These are phyloP conservation scores for Phalloptychus januarius DNA, from an alignment of 2,797 vertebrate genomes.

Conservation along the genomic window DNA sequence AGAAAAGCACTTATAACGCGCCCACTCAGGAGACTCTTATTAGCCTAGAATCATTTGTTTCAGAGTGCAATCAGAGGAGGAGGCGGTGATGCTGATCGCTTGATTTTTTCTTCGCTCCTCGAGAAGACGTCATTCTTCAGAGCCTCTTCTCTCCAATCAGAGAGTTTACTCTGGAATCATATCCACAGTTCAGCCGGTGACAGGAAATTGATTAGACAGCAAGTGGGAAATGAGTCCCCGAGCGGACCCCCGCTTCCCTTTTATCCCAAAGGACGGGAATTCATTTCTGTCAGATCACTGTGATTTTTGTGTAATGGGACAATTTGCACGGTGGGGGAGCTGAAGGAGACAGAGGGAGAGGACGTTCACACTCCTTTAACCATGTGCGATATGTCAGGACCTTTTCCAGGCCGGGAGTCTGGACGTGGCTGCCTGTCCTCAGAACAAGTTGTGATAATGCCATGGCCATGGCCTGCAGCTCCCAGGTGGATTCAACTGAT, in stretches of 20 bases:
- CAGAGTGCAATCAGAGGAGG: slow-evolving; percentile 6
- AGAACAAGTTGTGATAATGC: slow-evolving; percentile 33
- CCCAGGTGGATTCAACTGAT: slow-evolving; percentile 29
- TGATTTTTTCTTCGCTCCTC: slow-evolving; percentile 16
- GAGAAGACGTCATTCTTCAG: slow-evolving; percentile 10
- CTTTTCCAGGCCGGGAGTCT: neutral
- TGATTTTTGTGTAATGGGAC: slow-evolving; percentile 56
- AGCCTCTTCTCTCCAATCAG: slow-evolving; percentile 28
- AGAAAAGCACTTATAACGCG: neutral
- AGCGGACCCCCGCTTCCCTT: slow-evolving; percentile 27
- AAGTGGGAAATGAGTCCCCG: slow-evolving; percentile 39
- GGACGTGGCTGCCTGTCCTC: slow-evolving; percentile 23
- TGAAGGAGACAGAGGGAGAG: slow-evolving; percentile 14
- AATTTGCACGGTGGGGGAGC: slow-evolving; percentile 9
- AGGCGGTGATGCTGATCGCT: neutral
- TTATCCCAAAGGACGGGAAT: slow-evolving; percentile 48
- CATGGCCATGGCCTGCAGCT: slow-evolving; percentile 28
- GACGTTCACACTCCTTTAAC: slow-evolving; percentile 47
- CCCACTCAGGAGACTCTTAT: neutral
- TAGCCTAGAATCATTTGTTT: neutral
- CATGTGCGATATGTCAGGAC: slow-evolving; percentile 33
- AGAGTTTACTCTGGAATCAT: slow-evolving; percentile 24
- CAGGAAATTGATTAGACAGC: slow-evolving; percentile 64
- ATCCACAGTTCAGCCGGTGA: slow-evolving; percentile 41
- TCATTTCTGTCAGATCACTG: slow-evolving; percentile 55